Evolutionary conservation across 2,797 vertebrate genomes (phyloP), one percentile per base, ranked within the genome.

Genomic region (Sternotherus odoratus): DNA sequence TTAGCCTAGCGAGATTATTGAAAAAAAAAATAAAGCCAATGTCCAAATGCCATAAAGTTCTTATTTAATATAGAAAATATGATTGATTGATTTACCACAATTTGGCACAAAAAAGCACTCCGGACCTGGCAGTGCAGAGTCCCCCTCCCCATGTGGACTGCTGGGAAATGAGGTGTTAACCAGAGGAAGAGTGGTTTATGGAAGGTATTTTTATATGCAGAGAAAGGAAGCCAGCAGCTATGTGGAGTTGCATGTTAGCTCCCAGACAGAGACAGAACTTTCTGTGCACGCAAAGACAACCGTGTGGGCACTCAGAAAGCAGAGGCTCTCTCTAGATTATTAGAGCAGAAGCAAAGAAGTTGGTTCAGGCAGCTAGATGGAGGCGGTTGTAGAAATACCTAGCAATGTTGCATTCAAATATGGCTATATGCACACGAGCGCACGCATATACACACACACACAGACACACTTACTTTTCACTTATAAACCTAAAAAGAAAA

Each of bases 1-100:
- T 98, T 98, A 98, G 98, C 97, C 95, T 98, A 98, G 96, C 94
- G 11, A 98, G 96, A 97, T 87, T 78, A 94, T 85, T 96, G 91
- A 96, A 97, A 95, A 96, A 97, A 95, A 63, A 91, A 79, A 94
- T 95, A 93, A 93, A 97, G 95, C 92, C 96, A 96, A 90, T 49
- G 96, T 92, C 95, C 79, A 91, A 97, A 96, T 60, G 89, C 87
- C 86, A 96, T 83, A 63, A 85, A 85, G 92, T 93, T 80, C 79
- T 83, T 57, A 33, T 56, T 82, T 0, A 43, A n/a, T 49, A 46
- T 75, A 69, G 63, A 12, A 12, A 39, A 12, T 39, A 8, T 63
- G n/a, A 46, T 39, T 46, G 36, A 36, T 78, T 49, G 53, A 8
- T 51, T 91, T 54, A 92, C n/a, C 94, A 89, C 53, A 69, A 69